Evolutionary conservation across 2,888 invertebrate genomes (phyloP), one percentile per base, ranked within the genome.

Genomic region (Drosophila neotestacea): DNA sequence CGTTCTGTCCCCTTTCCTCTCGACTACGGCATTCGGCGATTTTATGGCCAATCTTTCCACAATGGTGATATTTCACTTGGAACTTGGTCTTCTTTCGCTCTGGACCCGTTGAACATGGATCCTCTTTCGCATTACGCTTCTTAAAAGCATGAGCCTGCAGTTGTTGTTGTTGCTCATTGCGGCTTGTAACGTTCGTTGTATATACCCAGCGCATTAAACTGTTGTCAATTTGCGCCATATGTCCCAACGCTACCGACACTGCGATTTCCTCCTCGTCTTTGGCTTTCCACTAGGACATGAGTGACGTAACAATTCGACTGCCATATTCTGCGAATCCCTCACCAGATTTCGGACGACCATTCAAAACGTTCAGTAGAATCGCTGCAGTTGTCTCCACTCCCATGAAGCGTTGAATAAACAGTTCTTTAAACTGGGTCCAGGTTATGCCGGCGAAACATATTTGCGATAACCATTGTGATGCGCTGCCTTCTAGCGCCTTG

Each of bases 11-110:
- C n/a, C n/a, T n/a, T n/a, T n/a, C n/a, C n/a, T n/a, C n/a, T n/a
- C n/a, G 34, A 64, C 27, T 48, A n/a, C 52, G 52, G 42, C 73
- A 73, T 9, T 70, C 54, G 13, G 27, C 13, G 32, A 73, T 58
- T 51, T 73, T 73, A 27, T 69, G 68, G 9, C 70, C 70, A 22
- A 51, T 11, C 62, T 65, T 70, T 48, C 73, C 70, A 27, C 70
- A 73, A 48, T 63, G 69, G 51, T 72, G 51, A 34, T 71, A 68
- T 36, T 73, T n/a, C n/a, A n/a, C n/a, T n/a, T n/a, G n/a, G n/a
- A n/a, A n/a, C n/a, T n/a, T n/a, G n/a, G n/a, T n/a, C n/a, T n/a
- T n/a, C 64, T 44, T 65, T 41, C 16, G 41, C 52, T 54, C 62
- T n/a, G n/a, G n/a, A n/a, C n/a, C n/a, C n/a, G n/a, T n/a, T n/a